Evolutionary conservation across 2,888 invertebrate species (phyloP), one percentile per base, ranked within the genome.

Genomic region (Osmoderma eremita): DNA sequence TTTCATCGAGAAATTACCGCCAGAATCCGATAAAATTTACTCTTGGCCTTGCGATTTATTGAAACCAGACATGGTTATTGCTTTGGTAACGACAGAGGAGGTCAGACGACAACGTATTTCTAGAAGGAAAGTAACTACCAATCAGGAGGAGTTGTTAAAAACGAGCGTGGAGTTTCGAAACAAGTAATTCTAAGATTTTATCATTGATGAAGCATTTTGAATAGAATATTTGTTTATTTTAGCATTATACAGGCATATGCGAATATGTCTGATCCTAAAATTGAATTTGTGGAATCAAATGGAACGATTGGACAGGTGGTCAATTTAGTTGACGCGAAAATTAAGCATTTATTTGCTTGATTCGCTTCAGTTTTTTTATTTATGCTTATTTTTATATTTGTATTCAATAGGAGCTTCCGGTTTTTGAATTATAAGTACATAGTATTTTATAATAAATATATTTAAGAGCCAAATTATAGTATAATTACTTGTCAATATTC

Each of bases 31-130:
- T 70, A 54, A 71, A 38, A 73, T 81, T 36, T 84, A 81, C 69
- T 67, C 75, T 1, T 85, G 84, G 84, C 85, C 85, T 0, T 54
- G 65, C 0, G 85, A 85, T 76, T 75, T 85, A 39, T 70, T 83
- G 12, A 78, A 80, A 73, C 85, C 85, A 0, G 80, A 84, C 72
- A 72, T 79, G 15, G 80, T 83, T 3, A 68, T 84, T 10, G 81
- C 82, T 63, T 74, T 84, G n/a, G 70, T 78, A 38, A 83, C 84
- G 3, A 78, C 73, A 68, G 85, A 85, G 76, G 72, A 78, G 17
- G 76, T 76, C 10, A 76, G 84, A 38, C 62, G 76, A 24, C 71
- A 79, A 67, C 75, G 85, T 41, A 78, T 78, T 45, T 74, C 78
- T 1, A 69, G 73, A 65, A 75, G 82, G 56, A 70, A 73, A 6